phyloP scores from a whole-genome alignment of 2,888 invertebrate species.

The Thumatha senex region DNA sequence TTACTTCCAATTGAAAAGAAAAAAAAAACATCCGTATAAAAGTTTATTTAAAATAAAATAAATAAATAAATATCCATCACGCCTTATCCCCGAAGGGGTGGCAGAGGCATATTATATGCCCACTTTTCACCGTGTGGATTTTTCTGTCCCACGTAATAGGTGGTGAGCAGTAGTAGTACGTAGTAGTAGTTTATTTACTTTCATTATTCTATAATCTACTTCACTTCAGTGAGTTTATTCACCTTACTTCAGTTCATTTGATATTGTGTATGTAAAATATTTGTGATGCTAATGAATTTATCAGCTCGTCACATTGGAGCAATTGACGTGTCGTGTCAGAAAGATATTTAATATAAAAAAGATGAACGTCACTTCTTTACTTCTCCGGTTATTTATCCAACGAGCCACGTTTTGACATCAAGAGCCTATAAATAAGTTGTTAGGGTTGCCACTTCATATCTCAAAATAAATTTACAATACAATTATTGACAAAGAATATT shows the following conservation, averaged over 20 bases:
- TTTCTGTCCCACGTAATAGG: too few species aligned
- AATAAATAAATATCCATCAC: too few species aligned
- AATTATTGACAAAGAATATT: too few species aligned
- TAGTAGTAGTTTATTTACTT: too few species aligned
- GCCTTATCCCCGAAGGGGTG: too few species aligned
- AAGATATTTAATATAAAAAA: slow-evolving; percentile 21
- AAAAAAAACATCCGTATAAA: too few species aligned
- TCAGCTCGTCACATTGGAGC: slow-evolving; percentile 15
- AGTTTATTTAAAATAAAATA: too few species aligned
- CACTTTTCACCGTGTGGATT: too few species aligned
- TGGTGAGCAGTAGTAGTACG: too few species aligned
- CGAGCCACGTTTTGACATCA: slow-evolving; percentile 43
- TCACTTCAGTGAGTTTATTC: not conserved
- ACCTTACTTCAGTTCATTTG: not conserved
- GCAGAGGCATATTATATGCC: too few species aligned
- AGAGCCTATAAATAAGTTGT: slow-evolving; percentile 59
- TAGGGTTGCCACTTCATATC: slow-evolving; percentile 36
- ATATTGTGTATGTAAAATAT: slow-evolving; percentile 2
- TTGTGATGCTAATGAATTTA: slow-evolving; percentile 10
- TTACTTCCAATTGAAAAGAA: too few species aligned
- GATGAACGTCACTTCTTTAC: slow-evolving; percentile 42
- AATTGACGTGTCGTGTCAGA: slow-evolving; percentile 29
- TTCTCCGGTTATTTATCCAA: slow-evolving; percentile 49
- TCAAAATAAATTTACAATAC: too few species aligned
- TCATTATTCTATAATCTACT: not conserved